These are phyloP conservation scores for Misgurnus mizolepis DNA, from an alignment of 2,113 vertebrate genomes.

Conservation along the genomic window DNA sequence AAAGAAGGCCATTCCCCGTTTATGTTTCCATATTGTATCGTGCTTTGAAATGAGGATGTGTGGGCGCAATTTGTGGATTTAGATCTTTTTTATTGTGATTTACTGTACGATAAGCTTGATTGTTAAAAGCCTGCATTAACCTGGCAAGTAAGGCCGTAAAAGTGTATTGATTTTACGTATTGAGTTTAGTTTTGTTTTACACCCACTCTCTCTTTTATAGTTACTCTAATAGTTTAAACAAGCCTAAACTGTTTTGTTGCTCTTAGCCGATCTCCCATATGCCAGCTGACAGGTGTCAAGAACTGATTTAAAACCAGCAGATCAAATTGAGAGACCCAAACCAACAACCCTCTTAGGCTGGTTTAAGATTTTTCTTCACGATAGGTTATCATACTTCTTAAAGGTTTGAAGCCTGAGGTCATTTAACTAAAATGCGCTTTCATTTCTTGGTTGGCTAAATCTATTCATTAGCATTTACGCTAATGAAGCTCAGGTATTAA, in stretches of 20 bases:
- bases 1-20: constrained; percentile 39
- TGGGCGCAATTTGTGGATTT: not conserved
- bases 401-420: constrained; percentile 7
- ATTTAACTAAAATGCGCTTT: not conserved
- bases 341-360: not conserved
- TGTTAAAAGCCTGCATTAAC: constrained; percentile 9
- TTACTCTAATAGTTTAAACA: too few species aligned
- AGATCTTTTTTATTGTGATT: not conserved
- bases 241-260: not conserved
- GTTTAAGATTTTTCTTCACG: not conserved
- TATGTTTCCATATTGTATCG: constrained; percentile 32
- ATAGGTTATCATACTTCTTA: not conserved
- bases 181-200: not conserved
- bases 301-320: too few species aligned
- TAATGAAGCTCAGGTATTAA: constrained; percentile 63
- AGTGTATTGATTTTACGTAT: not conserved
- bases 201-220: not conserved
- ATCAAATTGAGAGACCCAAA: too few species aligned
- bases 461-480: constrained; percentile 62
- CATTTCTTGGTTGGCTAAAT: constrained; percentile 22
- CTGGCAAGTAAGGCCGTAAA: not conserved
- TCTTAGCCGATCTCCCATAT: not conserved
- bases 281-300: too few species aligned
- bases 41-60: not conserved
- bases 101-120: not conserved